These are phyloP conservation scores for Archaeoteleia sp. DNA, from an alignment of 2,888 invertebrate species.

Conservation along the genomic window DNA sequence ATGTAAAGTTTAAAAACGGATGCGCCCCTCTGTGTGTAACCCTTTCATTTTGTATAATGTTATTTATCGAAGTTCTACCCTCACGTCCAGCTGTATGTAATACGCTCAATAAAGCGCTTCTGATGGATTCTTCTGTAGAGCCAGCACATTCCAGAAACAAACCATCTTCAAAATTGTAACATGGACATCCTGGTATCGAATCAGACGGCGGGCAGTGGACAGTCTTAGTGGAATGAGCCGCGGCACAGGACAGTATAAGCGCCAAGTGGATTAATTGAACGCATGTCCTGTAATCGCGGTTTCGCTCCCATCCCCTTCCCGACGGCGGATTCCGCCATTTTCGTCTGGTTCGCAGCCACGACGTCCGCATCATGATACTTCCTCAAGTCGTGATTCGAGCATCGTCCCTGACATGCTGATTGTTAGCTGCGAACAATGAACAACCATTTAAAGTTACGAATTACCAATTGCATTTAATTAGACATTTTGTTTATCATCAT, in stretches of 20 bases:
- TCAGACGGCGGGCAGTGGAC: slow-evolving; percentile 84
- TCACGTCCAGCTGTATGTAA: slow-evolving; percentile 80
- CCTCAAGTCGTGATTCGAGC: slow-evolving; percentile 60
- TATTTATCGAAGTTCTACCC: no score
- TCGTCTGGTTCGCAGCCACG: slow-evolving; percentile 70
- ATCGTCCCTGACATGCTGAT: slow-evolving; percentile 56
- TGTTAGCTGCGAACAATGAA: slow-evolving; percentile 32
- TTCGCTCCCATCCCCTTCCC: slow-evolving; percentile 46
- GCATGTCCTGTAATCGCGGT: slow-evolving; percentile 45
- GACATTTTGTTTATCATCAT: no score
- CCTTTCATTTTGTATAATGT: no score
- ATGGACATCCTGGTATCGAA: slow-evolving; percentile 89
- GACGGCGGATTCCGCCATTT: slow-evolving; percentile 67
- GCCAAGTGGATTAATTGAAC: slow-evolving; percentile 62
- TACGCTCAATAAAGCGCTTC: slow-evolving; percentile 79
- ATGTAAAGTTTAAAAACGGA: no score
- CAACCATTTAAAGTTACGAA: background rate
- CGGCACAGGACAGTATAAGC: slow-evolving; percentile 66
- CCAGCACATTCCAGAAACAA: slow-evolving; percentile 92
- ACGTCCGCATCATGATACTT: slow-evolving; percentile 72
- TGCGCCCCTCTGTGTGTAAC: no score
- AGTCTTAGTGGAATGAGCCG: slow-evolving; percentile 66
- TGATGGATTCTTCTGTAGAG: slow-evolving; percentile 84
- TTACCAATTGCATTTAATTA: no score
- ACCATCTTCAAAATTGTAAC: slow-evolving; percentile 94